These are phyloP conservation scores for Drosophila nr. fundita DNA, from an alignment of 2,888 invertebrate species.

Conservation along the genomic window DNA sequence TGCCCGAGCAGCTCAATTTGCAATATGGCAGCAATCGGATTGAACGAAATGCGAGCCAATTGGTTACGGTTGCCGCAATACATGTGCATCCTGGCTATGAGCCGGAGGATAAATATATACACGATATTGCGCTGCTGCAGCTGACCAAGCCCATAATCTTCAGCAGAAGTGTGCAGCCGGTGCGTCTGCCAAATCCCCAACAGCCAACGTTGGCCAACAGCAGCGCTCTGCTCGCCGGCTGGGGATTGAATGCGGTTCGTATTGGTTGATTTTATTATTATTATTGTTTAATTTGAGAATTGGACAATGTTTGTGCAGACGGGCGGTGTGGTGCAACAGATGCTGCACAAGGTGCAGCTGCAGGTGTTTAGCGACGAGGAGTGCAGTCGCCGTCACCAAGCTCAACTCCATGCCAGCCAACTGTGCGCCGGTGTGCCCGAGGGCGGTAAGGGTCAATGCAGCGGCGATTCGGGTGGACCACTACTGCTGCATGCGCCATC, in stretches of 20 bases:
- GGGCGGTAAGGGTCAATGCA: constrained; percentile 86
- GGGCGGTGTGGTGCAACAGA: constrained; percentile 78
- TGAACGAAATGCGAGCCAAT: constrained; percentile 61
- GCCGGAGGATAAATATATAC: constrained; percentile 65
- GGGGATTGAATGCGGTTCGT: constrained; percentile 83
- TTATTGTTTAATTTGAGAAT: background rate
- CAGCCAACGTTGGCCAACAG: constrained; percentile 57
- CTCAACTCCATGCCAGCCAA: constrained; percentile 79
- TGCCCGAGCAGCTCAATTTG: constrained; percentile 67
- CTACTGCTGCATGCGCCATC: constrained; percentile 63
- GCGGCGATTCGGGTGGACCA: constrained; percentile 85
- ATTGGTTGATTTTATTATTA: background rate
- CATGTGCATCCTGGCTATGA: constrained; percentile 77
- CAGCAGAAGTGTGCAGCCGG: constrained; percentile 63
- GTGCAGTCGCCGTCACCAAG: constrained; percentile 81
- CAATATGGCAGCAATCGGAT: constrained; percentile 81
- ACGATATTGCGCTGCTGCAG: constrained; percentile 82
- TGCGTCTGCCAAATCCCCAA: constrained; percentile 71
- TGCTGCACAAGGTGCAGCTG: constrained; percentile 84
- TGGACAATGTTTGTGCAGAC: constrained; percentile 65
- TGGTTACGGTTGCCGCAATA: constrained; percentile 69
- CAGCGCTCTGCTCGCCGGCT: constrained; percentile 81
- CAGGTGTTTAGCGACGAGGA: constrained; percentile 83
- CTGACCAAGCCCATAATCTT: constrained; percentile 61
- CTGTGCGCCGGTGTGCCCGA: constrained; percentile 85